Percentiles rank a stretch among this genome's conserved stretches.
Conservation (phyloP, 2,797 vertebrate species). For the Phataginus tricuspis region DNA sequence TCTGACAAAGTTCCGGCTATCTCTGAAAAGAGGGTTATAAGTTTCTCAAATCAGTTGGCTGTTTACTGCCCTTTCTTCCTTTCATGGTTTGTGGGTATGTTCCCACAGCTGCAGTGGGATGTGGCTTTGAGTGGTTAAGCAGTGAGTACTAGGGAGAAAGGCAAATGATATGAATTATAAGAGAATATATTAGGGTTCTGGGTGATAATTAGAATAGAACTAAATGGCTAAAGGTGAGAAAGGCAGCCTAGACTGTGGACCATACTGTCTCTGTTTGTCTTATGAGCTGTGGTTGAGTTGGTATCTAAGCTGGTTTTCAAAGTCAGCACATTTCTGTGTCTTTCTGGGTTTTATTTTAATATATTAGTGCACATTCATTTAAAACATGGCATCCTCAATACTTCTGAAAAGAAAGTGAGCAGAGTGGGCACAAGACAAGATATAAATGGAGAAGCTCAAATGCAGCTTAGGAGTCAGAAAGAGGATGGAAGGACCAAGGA, state of each 20-base stretch:
- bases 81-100: neutral
- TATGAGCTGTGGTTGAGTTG: neutral
- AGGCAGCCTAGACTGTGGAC: neutral
- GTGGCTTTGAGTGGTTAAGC: neutral
- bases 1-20: neutral
- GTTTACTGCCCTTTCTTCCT: neutral
- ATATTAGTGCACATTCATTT: neutral
- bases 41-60: neutral
- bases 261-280: neutral
- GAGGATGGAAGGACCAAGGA: neutral
- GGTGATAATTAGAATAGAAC: no score
- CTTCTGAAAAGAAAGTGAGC: neutral
- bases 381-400: neutral
- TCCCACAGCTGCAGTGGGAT: accelerated
- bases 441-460: neutral
- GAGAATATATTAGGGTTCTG: neutral
- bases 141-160: neutral
- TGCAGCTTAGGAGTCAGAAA: no score
- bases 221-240: neutral
- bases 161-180: neutral
- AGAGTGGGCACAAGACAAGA: neutral
- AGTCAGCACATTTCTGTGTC: neutral
- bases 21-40: neutral
- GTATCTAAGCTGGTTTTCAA: neutral
- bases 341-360: neutral